These are phyloP conservation scores for Lindbergichthys nudifrons DNA, from an alignment of 2,797 vertebrate genomes.

Conservation along the genomic window DNA sequence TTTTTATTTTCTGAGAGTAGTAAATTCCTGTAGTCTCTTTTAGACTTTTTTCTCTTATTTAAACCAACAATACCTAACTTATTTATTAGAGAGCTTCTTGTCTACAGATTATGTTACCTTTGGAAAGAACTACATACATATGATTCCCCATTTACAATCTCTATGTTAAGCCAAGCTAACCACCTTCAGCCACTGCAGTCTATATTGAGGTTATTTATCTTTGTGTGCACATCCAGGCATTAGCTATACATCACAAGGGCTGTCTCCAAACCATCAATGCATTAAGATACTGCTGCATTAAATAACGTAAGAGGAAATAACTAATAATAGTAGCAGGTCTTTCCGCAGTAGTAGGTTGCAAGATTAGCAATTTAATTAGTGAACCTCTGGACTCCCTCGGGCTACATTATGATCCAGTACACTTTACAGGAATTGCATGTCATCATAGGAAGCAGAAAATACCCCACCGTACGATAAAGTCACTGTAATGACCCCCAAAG, in stretches of 20 bases:
- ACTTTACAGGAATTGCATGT: constrained; percentile 67
- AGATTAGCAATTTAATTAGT: constrained; percentile 63
- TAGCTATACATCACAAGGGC: constrained; percentile 5
- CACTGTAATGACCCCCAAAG: constrained; percentile 46
- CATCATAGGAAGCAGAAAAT: constrained; percentile 58
- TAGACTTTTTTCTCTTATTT: too few relatives aligned
- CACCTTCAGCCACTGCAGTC: not conserved
- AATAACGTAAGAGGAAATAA: constrained; percentile 51
- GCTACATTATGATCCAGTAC: constrained; percentile 33
- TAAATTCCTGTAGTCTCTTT: not conserved
- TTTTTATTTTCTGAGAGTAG: not conserved
- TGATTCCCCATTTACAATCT: not conserved
- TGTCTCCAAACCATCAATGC: constrained; percentile 11
- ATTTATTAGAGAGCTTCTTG: not conserved
- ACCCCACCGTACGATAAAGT: constrained; percentile 41
- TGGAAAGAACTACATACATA: too few relatives aligned
- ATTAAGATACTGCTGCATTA: constrained; percentile 41
- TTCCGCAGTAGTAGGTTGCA: constrained; percentile 36
- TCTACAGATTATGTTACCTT: not conserved
- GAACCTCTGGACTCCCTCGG: constrained; percentile 44
- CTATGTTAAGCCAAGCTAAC: constrained; percentile 3
- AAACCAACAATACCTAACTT: fast-evolving
- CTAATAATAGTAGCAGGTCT: constrained; percentile 38
- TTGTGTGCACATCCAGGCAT: not conserved
- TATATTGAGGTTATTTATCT: not conserved